Percentiles rank a stretch among this genome's conserved stretches.
Evolutionary conservation across 2,113 vertebrate genomes (phyloP).

Genomic region (Erythrolamprus reginae): DNA sequence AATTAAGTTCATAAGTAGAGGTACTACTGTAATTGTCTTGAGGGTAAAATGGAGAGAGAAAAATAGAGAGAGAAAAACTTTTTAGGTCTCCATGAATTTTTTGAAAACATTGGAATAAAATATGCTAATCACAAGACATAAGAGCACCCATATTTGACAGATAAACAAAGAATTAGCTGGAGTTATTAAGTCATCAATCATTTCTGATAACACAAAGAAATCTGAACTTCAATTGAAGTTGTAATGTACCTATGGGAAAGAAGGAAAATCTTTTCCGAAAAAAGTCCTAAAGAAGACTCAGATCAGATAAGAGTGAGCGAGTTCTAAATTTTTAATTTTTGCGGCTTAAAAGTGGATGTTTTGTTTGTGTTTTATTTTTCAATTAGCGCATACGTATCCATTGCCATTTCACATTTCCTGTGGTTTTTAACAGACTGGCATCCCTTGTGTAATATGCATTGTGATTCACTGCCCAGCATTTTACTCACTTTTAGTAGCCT

Average conservation of each 20-base stretch:
- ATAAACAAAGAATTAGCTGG: background rate
- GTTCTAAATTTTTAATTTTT: rapidly evolving
- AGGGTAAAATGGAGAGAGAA: background rate
- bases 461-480: conserved; percentile 35
- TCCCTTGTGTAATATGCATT: conserved; percentile 26
- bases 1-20: no score
- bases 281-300: background rate
- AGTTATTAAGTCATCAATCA: background rate
- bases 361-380: background rate
- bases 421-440: conserved; percentile 26
- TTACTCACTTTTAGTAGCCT: conserved; percentile 37
- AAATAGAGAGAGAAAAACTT: background rate
- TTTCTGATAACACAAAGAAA: background rate
- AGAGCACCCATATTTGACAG: background rate
- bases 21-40: background rate
- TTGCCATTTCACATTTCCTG: conserved; percentile 22
- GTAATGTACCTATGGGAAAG: background rate
- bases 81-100: background rate
- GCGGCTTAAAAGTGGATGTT: background rate
- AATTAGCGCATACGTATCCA: background rate
- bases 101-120: background rate
- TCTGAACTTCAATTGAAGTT: background rate
- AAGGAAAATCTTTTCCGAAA: background rate
- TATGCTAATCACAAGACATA: background rate
- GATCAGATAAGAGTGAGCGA: background rate